Base-by-base conservation (phyloP, 2,797 vertebrate species). In the Eulemur coronatus region DNA sequence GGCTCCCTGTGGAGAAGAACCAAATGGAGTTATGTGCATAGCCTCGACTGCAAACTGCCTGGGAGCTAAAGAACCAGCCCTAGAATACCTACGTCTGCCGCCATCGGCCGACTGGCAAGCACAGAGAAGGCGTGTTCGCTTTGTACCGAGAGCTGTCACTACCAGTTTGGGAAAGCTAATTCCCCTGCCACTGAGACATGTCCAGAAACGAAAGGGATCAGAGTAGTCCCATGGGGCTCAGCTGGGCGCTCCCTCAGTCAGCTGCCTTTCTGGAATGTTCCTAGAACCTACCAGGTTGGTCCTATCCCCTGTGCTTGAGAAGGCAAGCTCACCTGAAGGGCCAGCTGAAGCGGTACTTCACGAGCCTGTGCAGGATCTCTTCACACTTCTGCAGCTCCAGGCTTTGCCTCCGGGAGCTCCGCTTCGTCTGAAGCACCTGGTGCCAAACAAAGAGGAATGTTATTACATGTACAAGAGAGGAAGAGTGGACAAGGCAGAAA, bases 291-390 rank as follows among this genome's bases (percentile, higher is more conserved):
- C 26, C 5, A 50, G n/a, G 22, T 4, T 11, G 24, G 4, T 22
- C 63, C 15, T 1, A 26, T 7, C 30, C 41, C 5, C 46, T 17
- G 46, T 4, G 11, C 55, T 30, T 12, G 12, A 33, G 63, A 8
- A 20, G 57, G 24, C 7, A 10, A 12, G 28, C 99, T 98, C 98
- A 99, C 99, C 99, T 99, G 99, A 99, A 99, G 48, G 99, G 99
- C 99, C 99, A 99, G 98, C 99, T 99, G 98, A 99, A 99, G 92
- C 99, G 99, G 97, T 99, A 99, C 94, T 99, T 99, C n/a, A 99
- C 98, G 65, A 99, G 98, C 97, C 99, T 99, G 97, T 99, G 98
- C 52, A 99, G 99, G 96, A 99, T 99, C 85, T 99, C 99, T 96
- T 99, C 99, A 59, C 99, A 99, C 94, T 99, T 99, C 98, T 99